phyloP scores from a whole-genome alignment of 1,140 invertebrate species.

The Drosophila takahashii region DNA sequence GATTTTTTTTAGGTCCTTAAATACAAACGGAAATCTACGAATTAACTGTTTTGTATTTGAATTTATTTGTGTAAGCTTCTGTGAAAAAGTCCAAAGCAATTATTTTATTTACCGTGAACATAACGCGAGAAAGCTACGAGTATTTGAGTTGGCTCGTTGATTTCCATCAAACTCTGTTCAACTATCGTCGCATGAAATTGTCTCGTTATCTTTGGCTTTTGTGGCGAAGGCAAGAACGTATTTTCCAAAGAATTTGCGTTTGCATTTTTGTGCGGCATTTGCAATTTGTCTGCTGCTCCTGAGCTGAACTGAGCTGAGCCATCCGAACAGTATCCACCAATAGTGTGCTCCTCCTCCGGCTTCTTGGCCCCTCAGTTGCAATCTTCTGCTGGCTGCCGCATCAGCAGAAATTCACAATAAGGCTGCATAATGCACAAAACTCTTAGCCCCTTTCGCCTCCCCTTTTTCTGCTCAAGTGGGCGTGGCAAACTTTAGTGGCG shows the following conservation, averaged over 20 bases:
- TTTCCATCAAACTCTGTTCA: constrained; percentile 48
- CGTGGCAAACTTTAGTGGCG: constrained; percentile 62
- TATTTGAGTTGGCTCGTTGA: constrained; percentile 39
- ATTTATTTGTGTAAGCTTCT: too few species aligned
- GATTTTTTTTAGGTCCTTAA: too few species aligned
- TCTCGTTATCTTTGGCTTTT: constrained; percentile 65
- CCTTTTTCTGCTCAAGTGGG: constrained; percentile 25
- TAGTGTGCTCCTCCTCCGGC: background rate
- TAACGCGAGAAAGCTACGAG: background rate
- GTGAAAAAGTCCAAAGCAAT: too few species aligned
- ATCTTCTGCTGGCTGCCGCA: constrained; percentile 35
- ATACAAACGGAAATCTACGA: too few species aligned
- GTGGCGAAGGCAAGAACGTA: constrained; percentile 47
- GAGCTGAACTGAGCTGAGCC: background rate
- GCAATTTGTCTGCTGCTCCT: constrained; percentile 46
- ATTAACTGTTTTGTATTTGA: too few species aligned
- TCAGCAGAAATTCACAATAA: constrained; percentile 62
- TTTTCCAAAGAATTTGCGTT: constrained; percentile 59
- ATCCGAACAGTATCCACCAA: background rate
- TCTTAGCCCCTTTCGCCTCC: constrained; percentile 15
- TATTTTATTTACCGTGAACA: too few species aligned
- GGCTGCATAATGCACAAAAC: constrained; percentile 61
- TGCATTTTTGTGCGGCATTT: constrained; percentile 64
- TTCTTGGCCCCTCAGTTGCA: constrained; percentile 12
- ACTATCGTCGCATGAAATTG: constrained; percentile 56